Evolutionary conservation across 2,797 vertebrate genomes (phyloP).

Genomic region (Paratrypauchen microcephalus): DNA sequence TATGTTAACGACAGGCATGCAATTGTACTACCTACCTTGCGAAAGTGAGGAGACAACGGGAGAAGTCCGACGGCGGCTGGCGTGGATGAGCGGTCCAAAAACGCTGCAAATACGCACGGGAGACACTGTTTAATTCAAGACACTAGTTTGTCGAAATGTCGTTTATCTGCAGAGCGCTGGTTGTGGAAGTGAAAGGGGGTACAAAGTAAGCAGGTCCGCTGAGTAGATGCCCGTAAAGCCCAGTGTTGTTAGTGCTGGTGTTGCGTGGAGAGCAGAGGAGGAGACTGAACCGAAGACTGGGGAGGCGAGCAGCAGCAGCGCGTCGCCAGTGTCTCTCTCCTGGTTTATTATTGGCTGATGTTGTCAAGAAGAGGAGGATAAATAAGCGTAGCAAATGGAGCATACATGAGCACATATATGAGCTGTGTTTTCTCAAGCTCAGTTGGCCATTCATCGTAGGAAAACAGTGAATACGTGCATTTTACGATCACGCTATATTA

Average conservation of each 20-base stretch:
- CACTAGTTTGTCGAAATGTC: constrained; percentile 22
- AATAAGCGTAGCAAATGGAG: neutral
- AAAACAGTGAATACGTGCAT: neutral
- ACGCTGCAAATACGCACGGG: constrained; percentile 29
- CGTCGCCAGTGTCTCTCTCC: neutral
- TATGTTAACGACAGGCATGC: neutral
- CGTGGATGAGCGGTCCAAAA: constrained; percentile 39
- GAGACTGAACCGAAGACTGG: constrained; percentile 25
- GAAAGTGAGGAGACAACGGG: constrained; percentile 51
- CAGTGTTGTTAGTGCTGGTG: constrained; percentile 37
- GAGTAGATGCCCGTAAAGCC: constrained; percentile 52
- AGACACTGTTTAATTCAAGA: constrained; percentile 24
- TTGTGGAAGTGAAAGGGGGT: constrained; percentile 1
- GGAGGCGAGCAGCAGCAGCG: neutral
- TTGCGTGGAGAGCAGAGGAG: constrained; percentile 53
- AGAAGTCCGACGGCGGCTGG: constrained; percentile 55
- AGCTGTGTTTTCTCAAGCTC: neutral
- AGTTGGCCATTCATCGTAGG: neutral
- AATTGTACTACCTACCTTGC: constrained; percentile 64
- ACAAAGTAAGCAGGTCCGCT: constrained; percentile 42
- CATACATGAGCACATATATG: neutral
- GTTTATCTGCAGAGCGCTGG: neutral
- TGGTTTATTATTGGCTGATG: neutral
- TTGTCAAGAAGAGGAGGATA: neutral
- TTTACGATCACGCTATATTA: neutral